Base-by-base conservation (phyloP, 2,888 invertebrate genomes). In the Lordiphosa andalusiaca region DNA sequence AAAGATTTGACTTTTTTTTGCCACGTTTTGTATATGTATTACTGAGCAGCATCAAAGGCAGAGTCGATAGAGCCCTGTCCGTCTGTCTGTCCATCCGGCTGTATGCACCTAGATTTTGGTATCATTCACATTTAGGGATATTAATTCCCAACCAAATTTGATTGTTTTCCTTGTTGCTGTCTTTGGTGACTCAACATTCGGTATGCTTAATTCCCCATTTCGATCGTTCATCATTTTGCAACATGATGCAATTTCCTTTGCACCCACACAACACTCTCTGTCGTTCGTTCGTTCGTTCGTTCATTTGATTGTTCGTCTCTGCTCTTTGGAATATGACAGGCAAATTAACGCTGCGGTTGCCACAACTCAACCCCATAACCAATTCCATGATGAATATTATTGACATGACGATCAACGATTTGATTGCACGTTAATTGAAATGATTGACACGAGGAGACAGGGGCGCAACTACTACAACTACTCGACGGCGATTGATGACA, bases 401-500 rank as follows among this genome's bases (percentile, higher is more conserved):
- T 78, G 85, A 82, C 80, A 64, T 57, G 69, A 53, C 83, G 85
- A 78, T 84, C 75, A 41, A 46, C 65, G 76, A 73, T 80, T 73
- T 62, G 85, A 84, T 82, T 71, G 83, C 83, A 75, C 75, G 68
- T 82, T 75, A 78, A 81, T 81, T 78, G 83, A 71, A 78, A 69
- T 81, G 83, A 81, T 84, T 83, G 84, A 80, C 78, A 61, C 58
- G 30, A 30, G 61, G 47, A 53, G 58, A 38, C 47, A 46, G 30
- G 30, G 30, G 44, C 48, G 42, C 53, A 30, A 47, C 54, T 30
- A 30, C 30, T 30, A 30, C 30, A 30, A 58, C 60, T 59, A 58
- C 60, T 59, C 37, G 48, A 23, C 47, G n/a, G 9, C 10, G 37
- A 21, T 35, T 19, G 38, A 53, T 66, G 64, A 64, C 64, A 64